Evolutionary conservation across 2,797 vertebrate genomes (phyloP).

Genomic region (Danio choprae): DNA sequence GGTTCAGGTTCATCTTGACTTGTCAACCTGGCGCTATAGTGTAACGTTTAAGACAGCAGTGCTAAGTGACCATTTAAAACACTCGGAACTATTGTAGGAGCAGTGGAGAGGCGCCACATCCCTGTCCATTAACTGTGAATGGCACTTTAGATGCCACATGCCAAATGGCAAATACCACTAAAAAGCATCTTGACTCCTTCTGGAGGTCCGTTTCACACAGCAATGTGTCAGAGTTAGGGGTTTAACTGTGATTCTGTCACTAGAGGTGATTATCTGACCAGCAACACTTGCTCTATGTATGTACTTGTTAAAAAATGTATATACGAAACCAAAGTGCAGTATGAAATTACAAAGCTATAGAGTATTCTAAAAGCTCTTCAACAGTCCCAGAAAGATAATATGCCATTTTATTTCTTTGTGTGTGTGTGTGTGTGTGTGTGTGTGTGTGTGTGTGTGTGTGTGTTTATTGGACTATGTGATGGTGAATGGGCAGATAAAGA

Average conservation of each 20-base stretch:
- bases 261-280: background rate
- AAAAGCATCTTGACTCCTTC: constrained; percentile 5
- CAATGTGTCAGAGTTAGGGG: background rate
- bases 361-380: background rate
- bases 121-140: constrained; percentile 31
- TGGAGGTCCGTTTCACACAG: constrained; percentile 5
- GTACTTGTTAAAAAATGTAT: constrained; percentile 5
- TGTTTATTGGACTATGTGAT: constrained; percentile 30
- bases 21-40: background rate
- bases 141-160: constrained; percentile 43
- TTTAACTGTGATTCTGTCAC: background rate
- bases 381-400: constrained; percentile 5
- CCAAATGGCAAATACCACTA: constrained; percentile 42
- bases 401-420: background rate
- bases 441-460: constrained; percentile 19
- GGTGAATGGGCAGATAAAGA: constrained; percentile 39
- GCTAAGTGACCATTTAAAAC: constrained; percentile 39
- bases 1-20: background rate
- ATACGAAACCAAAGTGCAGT: background rate
- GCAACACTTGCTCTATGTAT: background rate
- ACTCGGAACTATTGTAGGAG: constrained; percentile 5
- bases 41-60: constrained; percentile 46
- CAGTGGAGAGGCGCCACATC: constrained; percentile 1
- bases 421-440: constrained; percentile 29
- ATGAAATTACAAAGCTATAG: background rate